phyloP scores from a whole-genome alignment of 2,113 vertebrate genomes.

The Morone chrysops region DNA sequence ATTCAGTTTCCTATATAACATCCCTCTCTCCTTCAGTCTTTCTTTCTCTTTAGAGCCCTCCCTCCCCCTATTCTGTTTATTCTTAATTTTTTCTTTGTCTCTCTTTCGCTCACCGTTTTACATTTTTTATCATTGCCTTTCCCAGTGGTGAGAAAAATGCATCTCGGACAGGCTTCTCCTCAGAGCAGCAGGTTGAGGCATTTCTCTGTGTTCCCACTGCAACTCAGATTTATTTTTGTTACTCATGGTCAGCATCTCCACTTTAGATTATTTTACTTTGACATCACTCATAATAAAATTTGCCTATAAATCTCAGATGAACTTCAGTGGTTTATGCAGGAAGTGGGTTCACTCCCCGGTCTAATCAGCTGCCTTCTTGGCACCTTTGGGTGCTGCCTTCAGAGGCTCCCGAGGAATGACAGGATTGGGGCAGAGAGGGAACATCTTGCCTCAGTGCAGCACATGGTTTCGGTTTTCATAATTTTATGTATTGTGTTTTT shows the following conservation, averaged over 20 bases:
- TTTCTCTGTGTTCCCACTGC: not conserved
- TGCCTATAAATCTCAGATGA: not conserved
- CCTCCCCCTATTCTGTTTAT: not conserved
- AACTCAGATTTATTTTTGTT: conserved; percentile 10
- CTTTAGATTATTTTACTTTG: not conserved
- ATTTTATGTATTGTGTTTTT: conserved; percentile 37
- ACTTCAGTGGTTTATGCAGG: not conserved
- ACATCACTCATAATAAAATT: not conserved
- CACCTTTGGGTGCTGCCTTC: conserved; percentile 35
- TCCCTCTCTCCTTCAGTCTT: not conserved
- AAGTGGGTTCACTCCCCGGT: not conserved
- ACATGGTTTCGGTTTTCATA: conserved; percentile 44
- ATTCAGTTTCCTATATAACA: not conserved
- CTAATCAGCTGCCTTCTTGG: conserved; percentile 19
- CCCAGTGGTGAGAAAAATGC: not conserved
- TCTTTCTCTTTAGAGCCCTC: not conserved
- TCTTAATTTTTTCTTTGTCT: conserved; percentile 14
- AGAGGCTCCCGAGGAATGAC: conserved; percentile 33
- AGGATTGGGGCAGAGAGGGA: conserved; percentile 41
- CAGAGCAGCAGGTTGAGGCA: not conserved
- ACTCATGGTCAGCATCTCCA: not conserved
- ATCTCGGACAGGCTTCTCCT: not conserved
- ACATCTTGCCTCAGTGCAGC: conserved; percentile 35
- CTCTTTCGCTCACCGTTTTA: conserved; percentile 23
- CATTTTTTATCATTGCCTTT: conserved; percentile 46